phyloP scores from a whole-genome alignment of 2,888 invertebrate species.

The Eristalinus sepulchralis region DNA sequence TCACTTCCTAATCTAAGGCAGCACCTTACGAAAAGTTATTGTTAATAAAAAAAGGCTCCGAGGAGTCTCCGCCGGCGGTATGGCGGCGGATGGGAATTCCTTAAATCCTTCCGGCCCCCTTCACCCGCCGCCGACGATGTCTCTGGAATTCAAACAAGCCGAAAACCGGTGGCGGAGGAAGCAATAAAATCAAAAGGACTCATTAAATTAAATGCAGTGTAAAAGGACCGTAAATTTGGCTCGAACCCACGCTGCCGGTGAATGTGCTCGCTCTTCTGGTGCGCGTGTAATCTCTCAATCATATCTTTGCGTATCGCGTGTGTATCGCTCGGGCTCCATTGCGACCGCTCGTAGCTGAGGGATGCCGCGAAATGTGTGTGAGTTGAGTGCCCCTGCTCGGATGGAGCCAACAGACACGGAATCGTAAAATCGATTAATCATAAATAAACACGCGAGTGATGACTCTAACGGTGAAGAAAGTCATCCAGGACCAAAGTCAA shows the following conservation, averaged over 20 bases:
- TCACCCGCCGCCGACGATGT: not conserved
- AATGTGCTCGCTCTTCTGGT: not conserved
- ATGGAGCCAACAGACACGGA: constrained; percentile 26
- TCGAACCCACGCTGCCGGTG: constrained; percentile 15
- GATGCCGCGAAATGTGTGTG: constrained; percentile 33
- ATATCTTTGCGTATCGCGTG: constrained; percentile 44
- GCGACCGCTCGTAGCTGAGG: too few species aligned
- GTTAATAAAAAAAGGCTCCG: constrained; percentile 32
- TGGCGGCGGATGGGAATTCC: not conserved
- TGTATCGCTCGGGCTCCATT: constrained; percentile 16
- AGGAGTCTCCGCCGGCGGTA: not conserved
- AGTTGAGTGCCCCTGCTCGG: not conserved
- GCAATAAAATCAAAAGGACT: constrained; percentile 75
- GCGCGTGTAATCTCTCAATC: constrained; percentile 58
- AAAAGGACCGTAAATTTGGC: constrained; percentile 76
- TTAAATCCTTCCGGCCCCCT: constrained; percentile 3
- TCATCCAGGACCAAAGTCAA: constrained; percentile 54
- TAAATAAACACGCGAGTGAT: constrained; percentile 74
- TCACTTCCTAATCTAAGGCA: constrained; percentile 52
- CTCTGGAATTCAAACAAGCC: constrained; percentile 34
- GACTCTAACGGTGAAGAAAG: constrained; percentile 59
- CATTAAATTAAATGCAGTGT: constrained; percentile 78
- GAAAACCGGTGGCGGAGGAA: constrained; percentile 28
- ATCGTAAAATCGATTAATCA: constrained; percentile 76
- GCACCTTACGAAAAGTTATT: constrained; percentile 35